Base-by-base conservation (phyloP, 64 coral and sea anemone genomes). In the Montipora capricornis region DNA sequence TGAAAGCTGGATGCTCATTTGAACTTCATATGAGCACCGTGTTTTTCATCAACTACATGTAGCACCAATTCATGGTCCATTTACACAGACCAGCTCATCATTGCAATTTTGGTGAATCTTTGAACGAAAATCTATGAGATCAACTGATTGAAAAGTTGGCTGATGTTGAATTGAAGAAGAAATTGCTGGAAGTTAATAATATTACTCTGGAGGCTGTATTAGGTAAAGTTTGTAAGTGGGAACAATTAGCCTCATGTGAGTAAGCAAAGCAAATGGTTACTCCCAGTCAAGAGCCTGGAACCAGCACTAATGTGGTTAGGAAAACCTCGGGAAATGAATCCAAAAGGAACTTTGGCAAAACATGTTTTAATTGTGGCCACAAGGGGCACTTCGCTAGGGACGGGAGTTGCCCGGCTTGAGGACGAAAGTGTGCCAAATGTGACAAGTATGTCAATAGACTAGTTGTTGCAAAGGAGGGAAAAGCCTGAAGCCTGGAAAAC, bases 1-100 rank as follows among this genome's bases (percentile, higher is more conserved):
- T 20, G 66, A 26, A 47, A 75, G 83, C 87, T 90, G 6, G 79
- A 77, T 37, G 22, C 74, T 74, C 44, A 94, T 52, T 94, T 94
- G 17, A 37, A 47, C 50, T 2, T 68, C 68, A 14, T 22, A 22
- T 59, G 68, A 88, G 44, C 13, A 64, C 2, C 68, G 75, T 24
- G 66, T 88, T 13, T 87, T 88, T 88, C 85, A 68, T 46, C 69
- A 88, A 45, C 22, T 75, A 75, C 44, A 88, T n/a, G 85, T 67
- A 5, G 85, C 74, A 47, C 6, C 85, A 74, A 55, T 88, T 46
- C 17, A 74, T 75, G 48, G 67, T 52, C 49, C 48, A 68, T 71
- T 48, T 88, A 22, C 47, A 61, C 47, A 74, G 5, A 50, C 76
- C 16, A 79, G 47, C 29, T 37, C 29, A 37, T 37, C 29, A 37